Percentiles rank a stretch among this genome's conserved stretches.
Evolutionary conservation across 2,113 vertebrate genomes (phyloP).

Genomic region (Hypanus sabinus): DNA sequence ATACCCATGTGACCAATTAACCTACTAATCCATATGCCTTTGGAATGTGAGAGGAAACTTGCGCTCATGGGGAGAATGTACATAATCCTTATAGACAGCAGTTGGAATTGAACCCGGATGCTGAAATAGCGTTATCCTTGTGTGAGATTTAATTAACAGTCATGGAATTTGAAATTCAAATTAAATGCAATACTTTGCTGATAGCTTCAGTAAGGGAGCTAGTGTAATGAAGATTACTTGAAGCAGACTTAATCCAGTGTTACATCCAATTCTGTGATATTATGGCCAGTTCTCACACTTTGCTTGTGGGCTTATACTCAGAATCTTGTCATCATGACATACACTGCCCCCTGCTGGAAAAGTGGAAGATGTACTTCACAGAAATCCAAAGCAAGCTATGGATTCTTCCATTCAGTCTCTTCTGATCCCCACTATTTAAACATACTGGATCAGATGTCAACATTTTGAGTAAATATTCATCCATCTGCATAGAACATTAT

Average conservation of each 20-base stretch:
- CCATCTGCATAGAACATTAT: background rate
- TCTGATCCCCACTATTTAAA: background rate
- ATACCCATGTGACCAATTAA: no score
- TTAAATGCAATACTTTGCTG: background rate
- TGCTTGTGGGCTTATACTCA: background rate
- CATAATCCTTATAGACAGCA: no score
- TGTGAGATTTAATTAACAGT: background rate
- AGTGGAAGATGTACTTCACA: background rate
- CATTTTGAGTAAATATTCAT: background rate
- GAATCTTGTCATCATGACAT: no score
- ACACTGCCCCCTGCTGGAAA: slow-evolving; percentile 5
- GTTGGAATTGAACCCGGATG: no score
- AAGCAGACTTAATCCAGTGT: background rate
- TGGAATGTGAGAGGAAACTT: no score
- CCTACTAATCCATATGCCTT: no score
- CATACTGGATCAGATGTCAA: background rate
- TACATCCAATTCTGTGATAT: background rate
- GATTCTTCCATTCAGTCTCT: background rate
- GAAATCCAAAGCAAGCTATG: background rate
- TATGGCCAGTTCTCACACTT: no score
- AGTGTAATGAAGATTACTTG: background rate
- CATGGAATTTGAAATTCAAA: background rate
- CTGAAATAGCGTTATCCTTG: background rate
- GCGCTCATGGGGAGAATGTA: no score
- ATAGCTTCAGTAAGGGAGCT: background rate